A percentile compares a stretch with the other conserved stretches of the same genome.
phyloP scores from a whole-genome alignment of 2,113 vertebrate genomes.

The Ranitomeya imitator region DNA sequence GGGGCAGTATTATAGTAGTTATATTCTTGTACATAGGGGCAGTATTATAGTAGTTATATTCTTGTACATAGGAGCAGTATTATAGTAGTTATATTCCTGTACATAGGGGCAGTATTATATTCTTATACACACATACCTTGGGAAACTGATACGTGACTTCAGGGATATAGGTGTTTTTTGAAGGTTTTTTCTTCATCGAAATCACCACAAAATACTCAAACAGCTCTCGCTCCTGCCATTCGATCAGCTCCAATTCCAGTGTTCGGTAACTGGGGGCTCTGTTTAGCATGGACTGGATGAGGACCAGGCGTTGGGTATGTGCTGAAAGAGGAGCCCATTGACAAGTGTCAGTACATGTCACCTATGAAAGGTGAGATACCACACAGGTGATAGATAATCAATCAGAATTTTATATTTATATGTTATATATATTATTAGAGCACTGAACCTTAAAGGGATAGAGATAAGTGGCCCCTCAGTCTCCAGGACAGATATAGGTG shows the following conservation, averaged over 20 bases:
- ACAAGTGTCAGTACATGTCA: neutral
- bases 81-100: neutral
- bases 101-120: neutral
- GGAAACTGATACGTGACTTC: constrained; percentile 98
- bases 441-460: no score
- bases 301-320: constrained; percentile 92
- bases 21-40: neutral
- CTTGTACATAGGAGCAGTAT: neutral
- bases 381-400: neutral
- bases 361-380: neutral
- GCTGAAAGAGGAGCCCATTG: constrained; percentile 68
- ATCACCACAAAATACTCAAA: constrained; percentile 98
- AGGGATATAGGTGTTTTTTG: constrained; percentile 89
- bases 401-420: no score
- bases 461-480: no score
- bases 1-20: no score
- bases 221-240: constrained; percentile 97
- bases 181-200: constrained; percentile 94
- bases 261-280: constrained; percentile 94
- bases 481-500: no score
- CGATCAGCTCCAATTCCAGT: constrained; percentile 93
- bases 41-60: constrained; percentile 10
- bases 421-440: no score
- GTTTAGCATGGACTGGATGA: constrained; percentile 93
- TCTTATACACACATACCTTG: constrained; percentile 78